phyloP scores from a whole-genome alignment of 2,888 invertebrate genomes.

The Tillus elongatus region DNA sequence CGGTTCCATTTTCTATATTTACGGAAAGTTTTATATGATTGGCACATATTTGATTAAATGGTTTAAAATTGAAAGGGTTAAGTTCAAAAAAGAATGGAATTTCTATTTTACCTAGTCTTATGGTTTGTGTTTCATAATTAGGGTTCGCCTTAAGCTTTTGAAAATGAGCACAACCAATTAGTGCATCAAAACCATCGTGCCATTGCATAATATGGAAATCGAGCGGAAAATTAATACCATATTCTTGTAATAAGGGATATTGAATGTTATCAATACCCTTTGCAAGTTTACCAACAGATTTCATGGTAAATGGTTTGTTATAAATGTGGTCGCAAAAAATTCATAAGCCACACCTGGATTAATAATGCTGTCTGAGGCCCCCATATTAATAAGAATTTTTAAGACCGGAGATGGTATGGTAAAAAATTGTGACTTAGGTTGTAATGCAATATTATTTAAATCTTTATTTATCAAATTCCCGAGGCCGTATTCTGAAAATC shows the following conservation, averaged over 20 bases:
- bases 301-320: constrained; percentile 12
- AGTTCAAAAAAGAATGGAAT: constrained; percentile 14
- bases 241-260: no score
- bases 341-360: constrained; percentile 11
- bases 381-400: constrained; percentile 16
- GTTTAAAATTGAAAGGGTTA: constrained; percentile 10
- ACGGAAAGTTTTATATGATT: constrained; percentile 11
- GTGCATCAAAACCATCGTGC: no score
- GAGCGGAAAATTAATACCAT: no score
- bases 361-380: constrained; percentile 15
- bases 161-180: constrained; percentile 12
- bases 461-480: constrained; percentile 7
- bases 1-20: constrained; percentile 13
- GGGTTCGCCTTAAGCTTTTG: constrained; percentile 13
- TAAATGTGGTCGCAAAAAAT: constrained; percentile 13
- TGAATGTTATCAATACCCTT: no score
- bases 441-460: constrained; percentile 12
- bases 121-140: no score
- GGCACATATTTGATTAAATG: constrained; percentile 5
- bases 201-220: no score
- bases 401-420: constrained; percentile 9
- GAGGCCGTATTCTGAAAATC: no score
- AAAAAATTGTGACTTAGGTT: constrained; percentile 18
- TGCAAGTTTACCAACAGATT: no score
- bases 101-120: no score